Evolutionary conservation across 2,888 invertebrate species (phyloP).

Genomic region (Conistra vaccinii): DNA sequence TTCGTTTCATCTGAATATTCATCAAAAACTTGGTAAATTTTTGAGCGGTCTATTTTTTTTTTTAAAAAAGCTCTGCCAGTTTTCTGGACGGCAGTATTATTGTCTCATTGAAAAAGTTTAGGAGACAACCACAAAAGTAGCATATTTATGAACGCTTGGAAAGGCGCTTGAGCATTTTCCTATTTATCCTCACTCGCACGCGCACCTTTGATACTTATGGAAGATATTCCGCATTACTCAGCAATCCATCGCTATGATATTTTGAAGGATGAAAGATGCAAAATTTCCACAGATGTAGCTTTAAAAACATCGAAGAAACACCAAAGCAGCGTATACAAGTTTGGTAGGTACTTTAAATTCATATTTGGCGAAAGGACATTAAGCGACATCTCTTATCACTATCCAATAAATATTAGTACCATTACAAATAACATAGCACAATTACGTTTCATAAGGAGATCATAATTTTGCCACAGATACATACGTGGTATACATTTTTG

Average conservation of each 20-base stretch:
- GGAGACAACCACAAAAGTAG: background rate
- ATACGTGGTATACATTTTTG: conserved; percentile 17
- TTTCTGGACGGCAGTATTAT: conserved; percentile 46
- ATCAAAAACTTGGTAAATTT: background rate
- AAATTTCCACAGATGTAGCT: background rate
- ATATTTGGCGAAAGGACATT: conserved; percentile 16
- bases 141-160: background rate
- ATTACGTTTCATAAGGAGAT: conserved; percentile 30
- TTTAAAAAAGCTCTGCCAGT: conserved; percentile 10
- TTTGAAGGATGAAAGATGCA: no score
- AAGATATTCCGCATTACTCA: no score
- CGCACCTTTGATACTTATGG: no score
- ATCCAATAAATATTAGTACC: conserved; percentile 40
- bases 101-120: conserved; percentile 29
- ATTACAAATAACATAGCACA: conserved; percentile 28
- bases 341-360: conserved; percentile 3
- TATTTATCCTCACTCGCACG: no score
- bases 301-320: background rate
- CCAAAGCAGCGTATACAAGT: conserved; percentile 13
- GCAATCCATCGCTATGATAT: no score
- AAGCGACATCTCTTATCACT: conserved; percentile 30
- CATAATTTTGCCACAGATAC: conserved; percentile 26
- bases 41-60: conserved; percentile 27
- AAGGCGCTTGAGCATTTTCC: background rate
- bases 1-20: background rate